Evolutionary conservation across 2,113 vertebrate species (phyloP), one percentile per base, ranked within the genome.

Genomic region (Peromyscus polionotus): DNA sequence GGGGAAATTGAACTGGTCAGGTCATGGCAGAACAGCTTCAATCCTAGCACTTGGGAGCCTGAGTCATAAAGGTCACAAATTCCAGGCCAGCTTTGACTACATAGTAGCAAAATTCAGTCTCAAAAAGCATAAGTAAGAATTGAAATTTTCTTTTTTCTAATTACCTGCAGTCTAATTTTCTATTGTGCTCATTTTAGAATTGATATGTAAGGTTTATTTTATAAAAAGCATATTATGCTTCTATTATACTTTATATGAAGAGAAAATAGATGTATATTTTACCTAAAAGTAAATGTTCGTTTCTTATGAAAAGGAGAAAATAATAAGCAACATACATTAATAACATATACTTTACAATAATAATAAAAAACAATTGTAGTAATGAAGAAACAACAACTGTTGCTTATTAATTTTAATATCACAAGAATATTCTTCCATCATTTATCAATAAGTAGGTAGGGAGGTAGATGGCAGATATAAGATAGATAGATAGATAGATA

Each of bases 101-200:
- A 72, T 1, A 72, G 31, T 88, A 39, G 7, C 33, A 72, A 88
- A 48, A 39, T 20, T 36, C 36, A 16, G 13, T 84, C 22, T 84
- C 81, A 84, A 16, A 84, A 17, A 54, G 36, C 19, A 65, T 75
- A 85, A 77, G 28, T 76, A 36, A 77, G 28, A 84, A 7, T 95
- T 93, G 45, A 77, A 59, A 28, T 87, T 88, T 93, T 68, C 75
- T 85, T 95, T 88, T 93, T 63, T 72, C n/a, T 72, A 85, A 85
- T 92, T 36, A 28, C 39, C 48, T 76, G 24, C 7, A 85, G 22
- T 11, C 22, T 24, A 67, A 67, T 93, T 88, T 97, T 79, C 26
- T 87, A 28, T 59, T 68, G 48, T 85, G 24, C 51, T 90, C 84
- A 68, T 83, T 83, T 92, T 95, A 79, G 89, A 83, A 73, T 19